Evolutionary conservation across 2,888 invertebrate species (phyloP), one percentile per base, ranked within the genome.

Genomic region (Pachydiplax longipennis): DNA sequence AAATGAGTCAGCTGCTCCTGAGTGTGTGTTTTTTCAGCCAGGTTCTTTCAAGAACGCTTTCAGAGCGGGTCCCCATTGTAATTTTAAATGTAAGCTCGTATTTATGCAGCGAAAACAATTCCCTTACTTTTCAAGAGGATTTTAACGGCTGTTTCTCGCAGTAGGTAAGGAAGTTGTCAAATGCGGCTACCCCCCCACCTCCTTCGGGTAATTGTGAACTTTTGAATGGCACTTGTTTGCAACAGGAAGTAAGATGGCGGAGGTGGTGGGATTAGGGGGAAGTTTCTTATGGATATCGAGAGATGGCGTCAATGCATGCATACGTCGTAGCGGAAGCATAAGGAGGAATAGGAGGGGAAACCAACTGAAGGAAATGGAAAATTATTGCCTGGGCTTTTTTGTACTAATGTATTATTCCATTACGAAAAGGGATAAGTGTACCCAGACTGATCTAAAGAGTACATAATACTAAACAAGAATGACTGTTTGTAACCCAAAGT

Each of bases 211-310:
- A 44, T 83, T 83, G n/a, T 53, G 31, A 83, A 83, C 48, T 83
- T n/a, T 53, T 53, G 82, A 53, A 53, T 53, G 82, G 82, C 48
- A 53, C 53, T 83, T 83, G 82, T 83, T 83, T 83, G 82, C 53
- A 83, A 53, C 82, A 83, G 82, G 53, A 83, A 53, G 31, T 25
- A 31, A 83, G 10, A 31, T 61, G 61, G 61, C 15, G 53, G 31
- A n/a, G 53, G 31, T 25, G 18, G 0, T 44, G 53, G 31, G 82
- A 83, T 82, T 48, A 82, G 25, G 25, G n/a, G n/a, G 12, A 13
- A 48, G 53, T 48, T 83, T 8, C 44, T 44, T 44, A 8, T 44
- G 10, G 44, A 37, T 37, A 4, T 37, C 3, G 3, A 48, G 44
- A 12, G 44, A 31, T 0, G 8, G 12, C 18, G 37, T 25, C 13